A percentile compares a stretch with the other conserved stretches of the same genome.
Conservation (phyloP, 2,888 invertebrate species). For the Lasioglossum villosulum region DNA sequence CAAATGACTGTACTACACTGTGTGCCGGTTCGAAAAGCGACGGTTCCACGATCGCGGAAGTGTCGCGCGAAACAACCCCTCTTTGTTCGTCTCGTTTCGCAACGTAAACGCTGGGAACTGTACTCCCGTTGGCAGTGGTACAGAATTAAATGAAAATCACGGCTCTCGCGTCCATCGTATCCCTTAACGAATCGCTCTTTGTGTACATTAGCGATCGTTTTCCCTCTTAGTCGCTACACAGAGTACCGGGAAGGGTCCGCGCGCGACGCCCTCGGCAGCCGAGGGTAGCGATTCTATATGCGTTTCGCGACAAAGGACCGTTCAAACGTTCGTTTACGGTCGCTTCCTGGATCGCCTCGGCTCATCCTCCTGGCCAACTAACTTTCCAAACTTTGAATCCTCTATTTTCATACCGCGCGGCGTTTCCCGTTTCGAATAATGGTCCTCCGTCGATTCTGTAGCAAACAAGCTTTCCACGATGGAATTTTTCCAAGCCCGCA, state of each 20-base stretch:
- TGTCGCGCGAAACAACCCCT: constrained; percentile 24
- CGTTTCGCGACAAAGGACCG: constrained; percentile 25
- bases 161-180: constrained; percentile 23
- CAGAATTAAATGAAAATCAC: constrained; percentile 61
- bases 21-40: background rate
- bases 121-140: constrained; percentile 1
- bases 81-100: constrained; percentile 32
- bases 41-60: constrained; percentile 22
- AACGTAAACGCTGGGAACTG: constrained; percentile 46
- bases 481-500: background rate
- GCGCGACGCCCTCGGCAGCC: constrained; percentile 15
- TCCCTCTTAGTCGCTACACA: constrained; percentile 31
- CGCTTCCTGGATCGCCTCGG: constrained; percentile 23
- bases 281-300: constrained; percentile 24
- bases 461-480: background rate
- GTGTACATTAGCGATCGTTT: constrained; percentile 63
- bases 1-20: too few species aligned
- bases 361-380: background rate
- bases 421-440: background rate
- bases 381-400: background rate
- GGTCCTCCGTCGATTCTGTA: background rate
- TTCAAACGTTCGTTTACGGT: constrained; percentile 29
- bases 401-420: background rate
- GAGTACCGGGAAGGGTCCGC: constrained; percentile 29
- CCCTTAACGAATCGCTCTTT: constrained; percentile 54